phyloP scores from a whole-genome alignment of 2,797 vertebrate species.

The Takifugu rubripes region DNA sequence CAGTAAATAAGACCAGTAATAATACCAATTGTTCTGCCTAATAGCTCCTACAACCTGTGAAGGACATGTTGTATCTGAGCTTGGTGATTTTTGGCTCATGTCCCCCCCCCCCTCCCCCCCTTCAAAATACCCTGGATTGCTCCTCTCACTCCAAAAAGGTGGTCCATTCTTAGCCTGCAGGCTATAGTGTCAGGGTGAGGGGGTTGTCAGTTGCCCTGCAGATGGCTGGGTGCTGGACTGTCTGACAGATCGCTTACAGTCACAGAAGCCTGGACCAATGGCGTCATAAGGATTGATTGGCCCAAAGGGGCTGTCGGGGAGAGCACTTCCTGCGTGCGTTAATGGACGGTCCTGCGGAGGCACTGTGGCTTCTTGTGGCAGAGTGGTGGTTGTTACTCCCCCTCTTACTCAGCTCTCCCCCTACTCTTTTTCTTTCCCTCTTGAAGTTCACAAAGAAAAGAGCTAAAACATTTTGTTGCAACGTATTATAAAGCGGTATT shows the following conservation, averaged over 20 bases:
- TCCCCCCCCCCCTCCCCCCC: no score
- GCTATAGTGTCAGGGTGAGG: constrained; percentile 47
- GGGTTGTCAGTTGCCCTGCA: constrained; percentile 44
- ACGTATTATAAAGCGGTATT: constrained; percentile 13
- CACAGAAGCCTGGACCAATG: constrained; percentile 60
- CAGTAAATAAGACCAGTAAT: constrained; percentile 37
- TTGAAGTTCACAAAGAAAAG: constrained; percentile 41
- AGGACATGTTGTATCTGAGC: constrained; percentile 37
- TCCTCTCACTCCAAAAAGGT: constrained; percentile 59
- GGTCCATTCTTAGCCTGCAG: constrained; percentile 44
- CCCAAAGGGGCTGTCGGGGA: constrained; percentile 65
- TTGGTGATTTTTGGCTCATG: constrained; percentile 37
- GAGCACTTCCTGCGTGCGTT: constrained; percentile 75
- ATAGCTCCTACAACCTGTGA: constrained; percentile 41
- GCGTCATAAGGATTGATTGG: constrained; percentile 70
- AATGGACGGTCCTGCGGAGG: constrained; percentile 69
- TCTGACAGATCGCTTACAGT: constrained; percentile 69
- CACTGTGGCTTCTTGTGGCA: constrained; percentile 59
- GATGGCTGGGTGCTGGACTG: constrained; percentile 60
- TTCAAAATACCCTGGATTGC: constrained; percentile 30
- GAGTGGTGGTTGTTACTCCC: constrained; percentile 48
- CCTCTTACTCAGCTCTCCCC: constrained; percentile 20
- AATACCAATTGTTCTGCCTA: constrained; percentile 56
- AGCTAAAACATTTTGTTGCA: constrained; percentile 4
- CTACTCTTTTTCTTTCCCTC: constrained; percentile 43